Base-by-base conservation (phyloP, 2,797 vertebrate genomes). In the Xenops minutus region DNA sequence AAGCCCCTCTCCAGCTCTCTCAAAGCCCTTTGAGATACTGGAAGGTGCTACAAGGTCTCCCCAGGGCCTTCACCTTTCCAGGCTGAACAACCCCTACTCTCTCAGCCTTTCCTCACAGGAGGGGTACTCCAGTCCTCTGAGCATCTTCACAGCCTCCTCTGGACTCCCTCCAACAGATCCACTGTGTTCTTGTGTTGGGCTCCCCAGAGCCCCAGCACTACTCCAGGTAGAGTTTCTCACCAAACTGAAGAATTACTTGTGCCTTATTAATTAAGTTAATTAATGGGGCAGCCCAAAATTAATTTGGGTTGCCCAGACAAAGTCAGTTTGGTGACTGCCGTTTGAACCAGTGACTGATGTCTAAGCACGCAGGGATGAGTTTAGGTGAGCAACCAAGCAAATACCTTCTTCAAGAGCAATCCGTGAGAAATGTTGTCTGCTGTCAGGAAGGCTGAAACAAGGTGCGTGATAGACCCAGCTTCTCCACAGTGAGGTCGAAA, bases 341-440 rank as follows among this genome's bases (percentile, higher is more conserved):
- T 92, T 54, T 61, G 59, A 91, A 67, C 9, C 32, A 79, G 66
- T 54, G 55, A 58, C 19, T 51, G 43, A 66, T 48, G 17, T 36
- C 27, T 66, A 76, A 68, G 43, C 36, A 76, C 36, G 52, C 0
- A 68, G 62, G 2, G 29, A 58, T 63, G 41, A 44, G 19, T 27
- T 67, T 37, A 75, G 37, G 61, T 58, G 68, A 88, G 72, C n/a
- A 63, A 43, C 7, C 37, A 84, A 34, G 54, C 46, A 69, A 69
- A 36, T 97, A 99, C 99, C 99, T 99, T 99, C 94, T 99, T 99
- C 55, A 99, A 98, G 96, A 99, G 99, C 93, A 99, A 98, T 85
- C 99, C 99, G 0, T 99, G 99, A 49, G 99, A 99, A 97, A 99
- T 99, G 97, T 99, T 99, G 98, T 99, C 99, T 1, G 99, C 99